Evolutionary conservation across 2,113 vertebrate species (phyloP), one percentile per base, ranked within the genome.

Genomic region (Dermatemys mawii): DNA sequence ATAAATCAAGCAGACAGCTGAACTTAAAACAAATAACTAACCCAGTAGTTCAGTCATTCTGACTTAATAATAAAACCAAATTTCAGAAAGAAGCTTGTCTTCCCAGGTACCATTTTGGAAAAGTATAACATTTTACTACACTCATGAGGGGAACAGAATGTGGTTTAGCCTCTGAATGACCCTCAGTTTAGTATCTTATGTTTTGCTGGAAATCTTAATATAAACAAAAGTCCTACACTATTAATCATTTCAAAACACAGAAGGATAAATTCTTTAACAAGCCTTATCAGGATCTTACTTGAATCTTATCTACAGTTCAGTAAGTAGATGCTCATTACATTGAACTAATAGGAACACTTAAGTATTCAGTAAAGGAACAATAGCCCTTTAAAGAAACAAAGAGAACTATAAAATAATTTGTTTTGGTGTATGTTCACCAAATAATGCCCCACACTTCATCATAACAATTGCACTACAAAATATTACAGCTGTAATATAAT

Each of bases 1-100:
- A 98, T 96, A 98, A 98, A 98, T 96, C 97, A 98, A 98, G 97
- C 97, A 98, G 98, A 98, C 96, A 98, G 98, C 96, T 97, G 95
- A 98, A 98, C 97, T 97, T 97, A 97, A 98, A 98, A 96, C 96
- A 97, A 98, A 98, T 93, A 98, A 95, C 97, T 96, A 98, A 95
- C 79, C 89, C 93, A 93, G 97, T 88, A 87, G 84, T 94, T 95
- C 97, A 97, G 95, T 97, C 93, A 97, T 91, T 96, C 8, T 83
- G 86, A 95, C 91, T 90, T 6, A 97, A 94, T 96, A 97, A 97
- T 91, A 93, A 95, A 97, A 97, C 46, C 86, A 91, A 97, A 93
- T 93, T 49, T 96, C 79, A 97, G 86, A 96, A 96, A 91, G 86
- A 86, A 91, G 87, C 83, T 76, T 94, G 81, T 90, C 81, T 96